Evolutionary conservation across 2,113 vertebrate genomes (phyloP).

Genomic region (Ailuropoda melanoleuca): DNA sequence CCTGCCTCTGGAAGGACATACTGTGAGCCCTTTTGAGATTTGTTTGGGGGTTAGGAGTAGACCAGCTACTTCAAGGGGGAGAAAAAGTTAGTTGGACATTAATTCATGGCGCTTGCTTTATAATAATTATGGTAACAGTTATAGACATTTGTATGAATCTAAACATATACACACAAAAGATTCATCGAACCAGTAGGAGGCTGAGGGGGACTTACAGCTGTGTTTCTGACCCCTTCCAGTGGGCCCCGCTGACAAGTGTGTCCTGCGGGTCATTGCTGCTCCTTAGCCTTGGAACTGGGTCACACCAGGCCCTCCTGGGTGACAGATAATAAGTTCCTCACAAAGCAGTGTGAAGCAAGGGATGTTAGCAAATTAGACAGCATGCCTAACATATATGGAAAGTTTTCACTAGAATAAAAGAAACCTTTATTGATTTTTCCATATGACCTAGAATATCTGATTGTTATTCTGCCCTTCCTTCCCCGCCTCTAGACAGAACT

Average conservation of each 20-base stretch:
- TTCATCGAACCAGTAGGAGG: background rate
- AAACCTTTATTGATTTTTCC: background rate
- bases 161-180: background rate
- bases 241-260: accelerated
- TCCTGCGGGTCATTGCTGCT: accelerated
- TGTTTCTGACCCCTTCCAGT: background rate
- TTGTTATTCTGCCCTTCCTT: background rate
- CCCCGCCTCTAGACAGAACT: background rate
- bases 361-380: background rate
- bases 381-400: background rate
- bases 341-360: accelerated
- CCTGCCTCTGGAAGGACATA: background rate
- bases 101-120: background rate
- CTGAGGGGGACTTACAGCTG: background rate
- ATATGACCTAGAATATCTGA: background rate
- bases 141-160: background rate
- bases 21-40: background rate
- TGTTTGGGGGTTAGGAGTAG: background rate
- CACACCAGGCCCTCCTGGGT: background rate
- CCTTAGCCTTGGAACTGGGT: background rate
- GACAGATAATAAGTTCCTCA: background rate
- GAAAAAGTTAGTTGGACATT: background rate
- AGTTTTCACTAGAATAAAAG: background rate
- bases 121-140: background rate
- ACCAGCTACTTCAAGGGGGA: background rate